phyloP scores from a whole-genome alignment of 2,797 vertebrate species.

The Aldrovandia affinis region DNA sequence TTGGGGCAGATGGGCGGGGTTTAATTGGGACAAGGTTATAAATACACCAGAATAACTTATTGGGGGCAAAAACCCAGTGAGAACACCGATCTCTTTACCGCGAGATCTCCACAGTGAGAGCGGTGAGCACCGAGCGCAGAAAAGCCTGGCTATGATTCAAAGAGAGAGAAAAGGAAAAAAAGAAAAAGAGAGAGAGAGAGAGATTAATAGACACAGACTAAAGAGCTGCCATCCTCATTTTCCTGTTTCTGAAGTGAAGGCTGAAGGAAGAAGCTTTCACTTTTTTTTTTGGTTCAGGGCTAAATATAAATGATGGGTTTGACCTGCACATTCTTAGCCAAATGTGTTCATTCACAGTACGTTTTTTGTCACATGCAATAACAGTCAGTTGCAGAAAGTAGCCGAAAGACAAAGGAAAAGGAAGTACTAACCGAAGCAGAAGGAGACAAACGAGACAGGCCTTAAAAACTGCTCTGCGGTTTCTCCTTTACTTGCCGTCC shows the following conservation, averaged over 20 bases:
- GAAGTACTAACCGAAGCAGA: not conserved
- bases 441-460: not conserved
- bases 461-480: not conserved
- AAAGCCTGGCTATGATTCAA: slow-evolving; percentile 33
- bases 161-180: slow-evolving; percentile 36
- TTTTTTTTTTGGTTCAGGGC: slow-evolving; percentile 62
- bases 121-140: not conserved
- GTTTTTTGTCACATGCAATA: slow-evolving; percentile 34
- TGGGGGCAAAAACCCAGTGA: slow-evolving; percentile 46
- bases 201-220: slow-evolving; percentile 29
- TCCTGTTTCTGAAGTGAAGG: slow-evolving; percentile 52
- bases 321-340: slow-evolving; percentile 55
- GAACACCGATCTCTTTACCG: slow-evolving; percentile 34
- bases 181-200: slow-evolving; percentile 37
- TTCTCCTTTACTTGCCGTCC: not conserved
- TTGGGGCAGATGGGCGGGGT: slow-evolving; percentile 55
- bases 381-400: not conserved
- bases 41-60: slow-evolving; percentile 57
- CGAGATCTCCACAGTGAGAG: slow-evolving; percentile 43
- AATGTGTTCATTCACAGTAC: slow-evolving; percentile 12
- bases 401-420: slow-evolving; percentile 35
- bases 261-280: slow-evolving; percentile 36
- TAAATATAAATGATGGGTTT: slow-evolving; percentile 70
- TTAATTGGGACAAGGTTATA: slow-evolving; percentile 61
- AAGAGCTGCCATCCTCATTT: slow-evolving; percentile 56